Base-by-base conservation (phyloP, 2,797 vertebrate genomes). In the Eidolon dupreanum region DNA sequence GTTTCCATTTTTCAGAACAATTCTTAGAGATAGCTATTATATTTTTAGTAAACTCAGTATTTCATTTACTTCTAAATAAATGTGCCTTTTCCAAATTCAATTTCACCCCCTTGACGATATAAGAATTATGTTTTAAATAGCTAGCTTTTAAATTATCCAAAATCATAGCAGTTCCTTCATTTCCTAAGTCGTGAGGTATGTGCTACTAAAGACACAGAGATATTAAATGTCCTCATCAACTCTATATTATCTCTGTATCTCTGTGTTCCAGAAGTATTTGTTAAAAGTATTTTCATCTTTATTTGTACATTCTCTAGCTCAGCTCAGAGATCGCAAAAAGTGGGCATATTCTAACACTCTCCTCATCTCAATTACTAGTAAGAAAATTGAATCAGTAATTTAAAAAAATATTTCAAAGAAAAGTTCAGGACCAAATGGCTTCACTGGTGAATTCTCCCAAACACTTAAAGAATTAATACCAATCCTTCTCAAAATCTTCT, bases 1-100 rank as follows among this genome's bases (percentile, higher is more conserved):
- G 46, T 78, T 94, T 90, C n/a, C 26, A 55, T 79, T 85, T 85
- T 78, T 26, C 6, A 71, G 86, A 84, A n/a, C 53, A 90, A 87
- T 81, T 87, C 26, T 46, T 43, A 74, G 8, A 89, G 26, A 49
- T 8, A 74, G 26, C 7, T 38, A 49, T 74, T 41, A 28, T n/a
- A 74, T 81, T 81, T 89, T 81, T 59, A 66, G 65, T 46, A 59
- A 22, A 66, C 26, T 59, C 26, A 74, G 6, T 41, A 41, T 74
- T n/a, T 86, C 74, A 66, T 49, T 87, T 86, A 73, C 75, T 73
- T 81, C 24, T 87, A 81, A 95, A 73, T 22, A 87, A 73, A 57
- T 43, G 55, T 49, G 12, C 17, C 46, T 79, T 82, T 53, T 79
- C 36, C 53, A 46, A 91, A 81, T 73, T 65, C 71, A 49, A 57